phyloP scores from a whole-genome alignment of 1,140 invertebrate genomes.

The Nephila pilipes region DNA sequence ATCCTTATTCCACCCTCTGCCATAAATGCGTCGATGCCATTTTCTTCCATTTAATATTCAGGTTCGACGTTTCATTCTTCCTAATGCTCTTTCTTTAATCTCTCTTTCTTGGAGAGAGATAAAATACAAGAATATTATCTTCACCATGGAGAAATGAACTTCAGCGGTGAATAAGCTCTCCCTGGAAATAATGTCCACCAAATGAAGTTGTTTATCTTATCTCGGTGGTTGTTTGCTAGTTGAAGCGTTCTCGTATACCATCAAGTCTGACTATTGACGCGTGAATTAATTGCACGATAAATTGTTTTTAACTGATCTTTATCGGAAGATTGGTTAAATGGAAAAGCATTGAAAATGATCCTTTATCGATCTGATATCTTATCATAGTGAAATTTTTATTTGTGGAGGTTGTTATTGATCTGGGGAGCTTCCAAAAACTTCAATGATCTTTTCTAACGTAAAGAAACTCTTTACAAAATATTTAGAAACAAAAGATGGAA shows the following conservation, averaged over 20 bases:
- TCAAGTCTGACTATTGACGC: neutral
- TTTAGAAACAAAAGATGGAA: too few species aligned
- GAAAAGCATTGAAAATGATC: neutral
- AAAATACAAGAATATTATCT: neutral
- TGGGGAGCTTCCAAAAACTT: too few species aligned
- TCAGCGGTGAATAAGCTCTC: conserved; percentile 5
- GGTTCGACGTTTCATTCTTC: neutral
- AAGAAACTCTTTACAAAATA: too few species aligned
- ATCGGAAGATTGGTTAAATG: neutral
- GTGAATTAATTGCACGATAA: conserved; percentile 22
- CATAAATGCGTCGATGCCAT: neutral
- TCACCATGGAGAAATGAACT: conserved; percentile 10
- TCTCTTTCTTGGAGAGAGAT: conserved; percentile 16
- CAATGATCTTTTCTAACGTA: too few species aligned
- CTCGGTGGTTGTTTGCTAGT: neutral
- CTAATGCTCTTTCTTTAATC: conserved; percentile 25
- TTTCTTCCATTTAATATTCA: conserved; percentile 29
- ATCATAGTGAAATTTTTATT: too few species aligned
- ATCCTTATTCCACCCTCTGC: neutral
- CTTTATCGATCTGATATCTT: neutral
- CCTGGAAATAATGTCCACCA: neutral
- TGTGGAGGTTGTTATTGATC: too few species aligned
- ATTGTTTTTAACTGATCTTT: conserved; percentile 10
- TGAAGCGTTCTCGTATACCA: neutral
- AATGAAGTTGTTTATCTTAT: conserved; percentile 39